Conservation (phyloP, 2,797 vertebrate genomes). For the Neosalanx taihuensis region DNA sequence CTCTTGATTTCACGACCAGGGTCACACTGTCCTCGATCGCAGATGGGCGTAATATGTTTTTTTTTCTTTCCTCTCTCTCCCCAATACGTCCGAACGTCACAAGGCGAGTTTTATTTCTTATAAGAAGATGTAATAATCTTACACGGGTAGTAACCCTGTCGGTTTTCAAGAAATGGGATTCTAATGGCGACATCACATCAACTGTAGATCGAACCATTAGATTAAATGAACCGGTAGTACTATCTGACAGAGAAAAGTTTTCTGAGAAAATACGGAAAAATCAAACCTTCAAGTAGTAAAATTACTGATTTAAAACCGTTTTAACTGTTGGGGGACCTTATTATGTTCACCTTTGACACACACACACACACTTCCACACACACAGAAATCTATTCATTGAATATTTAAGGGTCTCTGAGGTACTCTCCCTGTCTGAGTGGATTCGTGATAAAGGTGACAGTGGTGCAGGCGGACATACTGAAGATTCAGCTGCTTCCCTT, state of each 20-base stretch:
- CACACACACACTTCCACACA: not conserved
- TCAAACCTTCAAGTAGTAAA: conserved; percentile 1
- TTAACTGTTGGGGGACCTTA: conserved; percentile 48
- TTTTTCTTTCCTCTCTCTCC: not conserved
- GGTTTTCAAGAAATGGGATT: too few species aligned
- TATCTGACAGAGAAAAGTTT: too few species aligned
- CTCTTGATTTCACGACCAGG: conserved; percentile 28
- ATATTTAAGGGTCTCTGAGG: conserved; percentile 33
- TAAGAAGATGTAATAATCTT: too few species aligned
- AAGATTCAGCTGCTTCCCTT: not conserved
- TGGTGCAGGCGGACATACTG: not conserved
- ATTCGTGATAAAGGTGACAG: conserved; percentile 8
- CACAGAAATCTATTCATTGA: conserved; percentile 36
- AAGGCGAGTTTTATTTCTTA: not conserved
- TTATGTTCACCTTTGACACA: conserved; percentile 41
- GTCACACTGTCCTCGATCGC: not conserved
- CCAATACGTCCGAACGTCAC: not conserved
- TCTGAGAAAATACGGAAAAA: too few species aligned
- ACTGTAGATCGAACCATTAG: too few species aligned
- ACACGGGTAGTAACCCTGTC: too few species aligned
- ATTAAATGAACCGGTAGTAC: too few species aligned
- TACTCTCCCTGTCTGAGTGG: conserved; percentile 24
- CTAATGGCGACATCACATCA: too few species aligned
- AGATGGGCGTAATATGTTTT: not conserved
- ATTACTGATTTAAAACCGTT: conserved; percentile 44